Evolutionary conservation across 2,888 invertebrate genomes (phyloP).

Genomic region (Penaeus monodon): DNA sequence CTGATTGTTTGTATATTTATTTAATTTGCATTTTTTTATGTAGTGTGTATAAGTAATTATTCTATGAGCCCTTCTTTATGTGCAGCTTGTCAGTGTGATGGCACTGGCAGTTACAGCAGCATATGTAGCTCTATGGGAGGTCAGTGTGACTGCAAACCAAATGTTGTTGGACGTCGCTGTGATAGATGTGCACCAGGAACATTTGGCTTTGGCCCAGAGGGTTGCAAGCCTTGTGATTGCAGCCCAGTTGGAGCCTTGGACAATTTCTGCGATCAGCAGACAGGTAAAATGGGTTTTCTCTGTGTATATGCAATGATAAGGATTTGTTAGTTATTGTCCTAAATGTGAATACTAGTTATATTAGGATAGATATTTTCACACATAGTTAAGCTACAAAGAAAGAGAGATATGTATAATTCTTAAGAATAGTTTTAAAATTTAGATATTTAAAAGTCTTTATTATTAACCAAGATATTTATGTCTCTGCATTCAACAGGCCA

Average conservation of each 20-base stretch:
- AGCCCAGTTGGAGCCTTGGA: constrained; percentile 94
- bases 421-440: neutral
- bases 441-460: neutral
- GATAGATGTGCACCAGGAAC: constrained; percentile 93
- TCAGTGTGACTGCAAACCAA: constrained; percentile 88
- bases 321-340: neutral
- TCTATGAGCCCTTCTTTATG: neutral
- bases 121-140: constrained; percentile 89
- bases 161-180: constrained; percentile 91
- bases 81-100: constrained; percentile 93
- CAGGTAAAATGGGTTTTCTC: constrained; percentile 70
- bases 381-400: too few relatives aligned
- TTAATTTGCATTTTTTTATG: neutral
- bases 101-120: constrained; percentile 91
- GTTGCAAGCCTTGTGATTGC: constrained; percentile 96
- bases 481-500: constrained; percentile 76
- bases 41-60: neutral
- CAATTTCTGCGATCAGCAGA: constrained; percentile 91
- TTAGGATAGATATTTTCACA: too few relatives aligned
- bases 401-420: too few relatives aligned
- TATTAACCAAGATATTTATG: neutral
- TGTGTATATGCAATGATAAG: neutral
- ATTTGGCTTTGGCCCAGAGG: constrained; percentile 94
- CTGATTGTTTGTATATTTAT: neutral
- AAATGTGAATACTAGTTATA: too few relatives aligned